Evolutionary conservation across 2,888 invertebrate genomes (phyloP).

Genomic region (Eucera pruinosa): DNA sequence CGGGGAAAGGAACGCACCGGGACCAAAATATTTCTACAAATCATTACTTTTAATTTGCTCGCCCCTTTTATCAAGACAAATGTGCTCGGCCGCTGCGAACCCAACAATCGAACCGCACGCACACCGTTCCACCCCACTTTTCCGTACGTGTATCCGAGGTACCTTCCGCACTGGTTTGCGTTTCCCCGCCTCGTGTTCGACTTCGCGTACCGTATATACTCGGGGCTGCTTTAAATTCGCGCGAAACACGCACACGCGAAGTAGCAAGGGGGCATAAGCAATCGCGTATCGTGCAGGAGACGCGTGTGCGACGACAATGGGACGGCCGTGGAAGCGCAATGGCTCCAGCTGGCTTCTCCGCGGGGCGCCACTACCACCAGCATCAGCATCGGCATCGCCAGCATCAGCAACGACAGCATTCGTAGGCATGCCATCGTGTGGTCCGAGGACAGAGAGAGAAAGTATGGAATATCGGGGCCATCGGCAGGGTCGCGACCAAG

Average conservation of each 20-base stretch:
- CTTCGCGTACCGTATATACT: background rate
- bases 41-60: slow-evolving; percentile 84
- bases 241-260: slow-evolving; percentile 25
- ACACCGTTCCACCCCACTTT: background rate
- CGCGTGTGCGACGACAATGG: slow-evolving; percentile 62
- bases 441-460: background rate
- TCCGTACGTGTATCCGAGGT: background rate
- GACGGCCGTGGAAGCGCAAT: slow-evolving; percentile 47
- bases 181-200: background rate
- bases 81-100: slow-evolving; percentile 61
- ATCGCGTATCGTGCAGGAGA: slow-evolving; percentile 13
- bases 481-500: slow-evolving; percentile 51
- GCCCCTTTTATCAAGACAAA: slow-evolving; percentile 80
- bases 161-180: slow-evolving; percentile 25
- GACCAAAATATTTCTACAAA: slow-evolving; percentile 83
- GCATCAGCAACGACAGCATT: slow-evolving; percentile 58
- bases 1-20: slow-evolving; percentile 35
- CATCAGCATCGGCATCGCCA: slow-evolving; percentile 54
- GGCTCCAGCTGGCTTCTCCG: slow-evolving; percentile 73
- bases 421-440: background rate
- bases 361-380: slow-evolving; percentile 68
- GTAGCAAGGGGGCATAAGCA: background rate
- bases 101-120: slow-evolving; percentile 41
- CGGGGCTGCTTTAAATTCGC: slow-evolving; percentile 48
- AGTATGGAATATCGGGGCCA: slow-evolving; percentile 63